Base-by-base conservation (phyloP, 2,888 invertebrate genomes). In the Parelbella ahira region DNA sequence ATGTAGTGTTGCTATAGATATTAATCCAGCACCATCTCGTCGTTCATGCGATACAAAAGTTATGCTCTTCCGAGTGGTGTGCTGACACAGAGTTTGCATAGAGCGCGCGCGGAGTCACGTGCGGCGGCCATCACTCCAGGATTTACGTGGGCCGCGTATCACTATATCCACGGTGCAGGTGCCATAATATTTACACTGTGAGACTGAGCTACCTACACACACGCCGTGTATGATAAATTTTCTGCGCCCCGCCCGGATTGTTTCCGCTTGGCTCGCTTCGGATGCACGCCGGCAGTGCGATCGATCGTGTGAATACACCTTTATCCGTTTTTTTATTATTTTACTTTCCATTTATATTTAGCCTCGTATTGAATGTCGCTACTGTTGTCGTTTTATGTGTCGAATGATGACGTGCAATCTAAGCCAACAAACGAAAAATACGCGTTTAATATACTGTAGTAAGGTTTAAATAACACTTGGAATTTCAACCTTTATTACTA, bases 291-390 rank as follows among this genome's bases (percentile, higher is more conserved):
- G 56, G 57, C n/a, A n/a, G n/a, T 53, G 60, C 78, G 75, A 79
- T 80, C 73, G 77, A 79, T 80, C 72, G 75, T 77, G 63, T 80
- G 72, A 63, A 68, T 67, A 69, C 67, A 77, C 79, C 74, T 79
- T 79, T 75, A 75, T 65, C 62, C 62, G 50, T 63, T 57, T 63
- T 66, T 67, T 41, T 33, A 33, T 33, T 66, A n/a, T n/a, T n/a
- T 68, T 56, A 58, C 64, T 63, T 67, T 57, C 15, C 52, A 53
- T 66, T 62, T 70, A 66, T 68, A 56, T 55, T 50, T 53, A 52
- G 49, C 37, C 21, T 37, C 45, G 44, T 53, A 50, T 51, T 50
- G 49, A 51, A 56, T 49, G 45, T 23, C 44, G 45, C 37, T 30
- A 24, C 9, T 21, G 21, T 28, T 29, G 13, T 13, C 19, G 20